phyloP scores from a whole-genome alignment of 2,113 vertebrate species.

The Plotosus lineatus region DNA sequence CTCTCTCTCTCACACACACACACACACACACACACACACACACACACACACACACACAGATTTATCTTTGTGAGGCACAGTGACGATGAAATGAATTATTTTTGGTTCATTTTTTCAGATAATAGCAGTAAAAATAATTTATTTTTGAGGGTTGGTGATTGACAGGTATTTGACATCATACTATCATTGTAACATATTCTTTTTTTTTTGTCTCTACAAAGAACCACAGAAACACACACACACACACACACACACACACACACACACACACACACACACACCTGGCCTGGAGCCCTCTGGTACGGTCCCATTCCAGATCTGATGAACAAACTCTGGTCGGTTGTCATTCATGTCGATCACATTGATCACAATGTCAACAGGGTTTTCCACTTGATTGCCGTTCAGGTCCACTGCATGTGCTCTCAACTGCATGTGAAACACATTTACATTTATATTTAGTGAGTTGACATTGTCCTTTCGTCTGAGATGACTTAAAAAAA shows the following conservation, averaged over 20 bases:
- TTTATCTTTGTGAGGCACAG: too few species aligned
- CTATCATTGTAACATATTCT: neutral
- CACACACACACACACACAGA: too few species aligned
- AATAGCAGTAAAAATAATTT: neutral
- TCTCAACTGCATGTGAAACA: conserved; percentile 76
- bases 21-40: neutral
- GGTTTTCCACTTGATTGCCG: conserved; percentile 98
- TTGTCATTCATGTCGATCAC: conserved; percentile 99
- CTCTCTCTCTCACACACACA: too few species aligned
- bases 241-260: neutral
- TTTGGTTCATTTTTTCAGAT: neutral
- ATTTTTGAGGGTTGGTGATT: neutral
- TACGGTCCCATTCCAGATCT: conserved; percentile 94
- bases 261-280: conserved; percentile 52
- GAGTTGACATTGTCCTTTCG: neutral
- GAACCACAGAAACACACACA: neutral
- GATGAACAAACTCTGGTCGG: conserved; percentile 92
- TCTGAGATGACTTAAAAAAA: neutral
- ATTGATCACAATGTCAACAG: conserved; percentile 96
- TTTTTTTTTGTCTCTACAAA: neutral
- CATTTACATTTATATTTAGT: neutral
- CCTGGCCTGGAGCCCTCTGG: conserved; percentile 97
- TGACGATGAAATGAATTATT: too few species aligned
- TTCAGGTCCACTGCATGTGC: conserved; percentile 98
- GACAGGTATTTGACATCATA: neutral